Base-by-base conservation (phyloP, 2,113 vertebrate genomes). In the Parus major region DNA sequence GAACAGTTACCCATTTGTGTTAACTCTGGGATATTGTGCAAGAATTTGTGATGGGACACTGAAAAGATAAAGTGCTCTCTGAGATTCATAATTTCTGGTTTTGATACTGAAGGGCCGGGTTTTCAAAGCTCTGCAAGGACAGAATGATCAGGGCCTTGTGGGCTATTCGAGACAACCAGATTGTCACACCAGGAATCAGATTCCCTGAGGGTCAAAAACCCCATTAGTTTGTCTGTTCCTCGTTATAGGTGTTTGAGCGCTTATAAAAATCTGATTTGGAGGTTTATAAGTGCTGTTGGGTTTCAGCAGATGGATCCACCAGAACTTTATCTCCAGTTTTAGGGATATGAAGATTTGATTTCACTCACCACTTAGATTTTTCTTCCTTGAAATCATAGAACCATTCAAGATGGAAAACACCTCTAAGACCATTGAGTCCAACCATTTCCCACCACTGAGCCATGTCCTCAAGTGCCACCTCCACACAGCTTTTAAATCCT, bases 1-100 rank as follows among this genome's bases (percentile, higher is more conserved):
- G 95, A 97, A 81, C 94, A 95, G 79, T 96, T 97, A 96, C 59
- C 93, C 94, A 61, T 94, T 96, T 97, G 95, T 91, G 93, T 91
- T 92, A 96, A 91, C 70, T 96, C 94, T 95, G 90, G 93, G 92
- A 95, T 92, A 93, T 68, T 96, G 90, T 73, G 90, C 82, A 95
- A 77, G 82, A 85, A 94, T 95, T 96, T 95, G 55, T 90, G 94
- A 29, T 93, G 94, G 93, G 94, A 93, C 92, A 81, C 71, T 25
- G 84, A 33, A 70, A 95, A 96, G 85, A 77, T 59, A 90, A 95
- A 83, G 39, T 0, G 17, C 33, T 84, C 89, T 80, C 55, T 65
- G 75, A 86, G 89, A 85, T 94, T 72, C 68, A 7, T 65, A 50
- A 80, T 42, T 77, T 52, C 19, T 23, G 53, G 46, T 70, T 76